These are phyloP conservation scores for Falco naumanni DNA, from an alignment of 2,797 vertebrate genomes.

Conservation along the genomic window DNA sequence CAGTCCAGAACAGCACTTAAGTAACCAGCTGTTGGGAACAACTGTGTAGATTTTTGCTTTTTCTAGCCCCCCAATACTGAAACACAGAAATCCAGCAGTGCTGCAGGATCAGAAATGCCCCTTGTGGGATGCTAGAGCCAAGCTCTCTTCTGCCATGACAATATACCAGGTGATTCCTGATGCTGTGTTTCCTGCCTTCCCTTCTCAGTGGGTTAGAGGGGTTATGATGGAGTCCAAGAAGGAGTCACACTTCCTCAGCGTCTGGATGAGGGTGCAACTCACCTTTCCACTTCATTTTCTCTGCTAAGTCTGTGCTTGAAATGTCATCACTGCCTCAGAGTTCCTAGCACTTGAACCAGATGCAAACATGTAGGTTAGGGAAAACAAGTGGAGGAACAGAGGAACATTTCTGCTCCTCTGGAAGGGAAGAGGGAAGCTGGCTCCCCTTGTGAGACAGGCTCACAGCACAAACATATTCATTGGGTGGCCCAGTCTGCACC, in stretches of 20 bases:
- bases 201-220: background rate
- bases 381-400: background rate
- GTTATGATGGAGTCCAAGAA: background rate
- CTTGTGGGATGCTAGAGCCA: accelerated
- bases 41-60: background rate
- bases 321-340: background rate
- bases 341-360: background rate
- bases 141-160: background rate
- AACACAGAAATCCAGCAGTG: background rate
- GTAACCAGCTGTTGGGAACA: background rate
- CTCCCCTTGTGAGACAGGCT: background rate
- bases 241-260: background rate
- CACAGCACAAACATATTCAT: background rate
- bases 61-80: background rate
- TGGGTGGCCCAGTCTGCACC: background rate
- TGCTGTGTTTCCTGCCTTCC: background rate
- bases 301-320: background rate
- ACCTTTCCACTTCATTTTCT: background rate
- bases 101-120: background rate
- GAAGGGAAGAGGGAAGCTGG: background rate
- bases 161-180: background rate
- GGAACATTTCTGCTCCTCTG: background rate
- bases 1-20: background rate
- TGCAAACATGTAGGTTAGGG: background rate
- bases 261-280: background rate